Evolutionary conservation across 1,140 invertebrate species (phyloP), one percentile per base, ranked within the genome.

Genomic region (Belonocnema kinseyi): DNA sequence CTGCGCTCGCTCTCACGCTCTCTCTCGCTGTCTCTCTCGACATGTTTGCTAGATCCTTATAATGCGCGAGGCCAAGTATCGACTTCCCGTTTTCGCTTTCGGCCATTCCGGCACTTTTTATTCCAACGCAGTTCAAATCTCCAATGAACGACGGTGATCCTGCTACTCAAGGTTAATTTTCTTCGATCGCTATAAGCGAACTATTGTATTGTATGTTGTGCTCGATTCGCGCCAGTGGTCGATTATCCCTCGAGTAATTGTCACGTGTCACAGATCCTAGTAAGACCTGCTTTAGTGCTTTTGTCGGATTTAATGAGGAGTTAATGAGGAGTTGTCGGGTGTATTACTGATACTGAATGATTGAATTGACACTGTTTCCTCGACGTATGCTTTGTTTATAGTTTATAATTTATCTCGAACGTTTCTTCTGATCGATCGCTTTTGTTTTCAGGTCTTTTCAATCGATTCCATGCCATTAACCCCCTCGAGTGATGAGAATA

Each of bases 371-470:
- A 46, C 5, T 46, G 40, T 46, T 10, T 1, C 4, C 7, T 46
- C 40, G 17, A 14, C 70, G 17, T 50, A 72, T 61, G 53, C 51
- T 16, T 17, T 54, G 40, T 61, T 73, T 46, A 33, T 61, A 21
- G 52, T n/a, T 21, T 10, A 13, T 21, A 7, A 21, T 77, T 58
- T 80, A 58, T 46, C 46, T 46, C 46, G 14, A 5, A 46, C 19
- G 75, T 46, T 56, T 8, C 40, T 79, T 72, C 70, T 46, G 61
- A 77, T 79, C 78, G 75, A 66, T 66, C 7, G 13, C 21, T 33
- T 66, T 66, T 66, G 61, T 40, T 66, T 40, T 40, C 40, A 66
- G 61, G 61, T 66, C 61, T 40, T 66, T 16, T 66, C 33, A 40
- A 66, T 66, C 61, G 61, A 66, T 66, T 46, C 26, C 61, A 66